Base-by-base conservation (phyloP, 2,797 vertebrate genomes). In the Cercopithecus petaurista region DNA sequence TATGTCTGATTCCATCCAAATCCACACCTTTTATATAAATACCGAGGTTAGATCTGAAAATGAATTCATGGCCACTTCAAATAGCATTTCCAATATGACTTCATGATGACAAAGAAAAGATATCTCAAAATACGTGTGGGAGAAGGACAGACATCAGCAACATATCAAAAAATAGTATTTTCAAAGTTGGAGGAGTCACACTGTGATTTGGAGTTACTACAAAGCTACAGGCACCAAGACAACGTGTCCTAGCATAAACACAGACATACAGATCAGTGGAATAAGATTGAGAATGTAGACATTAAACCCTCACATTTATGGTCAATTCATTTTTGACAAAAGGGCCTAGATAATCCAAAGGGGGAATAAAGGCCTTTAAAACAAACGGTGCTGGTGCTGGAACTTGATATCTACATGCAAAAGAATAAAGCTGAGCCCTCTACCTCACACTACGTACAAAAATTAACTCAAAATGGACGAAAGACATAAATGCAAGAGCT, bases 91-190 rank as follows among this genome's bases (percentile, higher is more conserved):
- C 48, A 86, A n/a, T 13, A 33, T 14, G 72, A 96, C 41, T 70
- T 93, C 39, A 92, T 22, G 21, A 64, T 30, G 81, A 76, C 33
- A 77, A 22, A 97, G 64, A 94, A 92, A 92, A 93, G 8, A 41
- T 24, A 12, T 14, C 79, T 64, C 59, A 76, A 75, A 94, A 81
- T 30, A 64, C 4, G 5, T 46, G 17, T 30, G 15, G 26, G 10
- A 72, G 21, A 76, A 73, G 26, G 48, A 21, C 57, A 0, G 46
- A 64, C n/a, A 79, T 52, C 36, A 90, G 59, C 17, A 50, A 28
- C 57, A 50, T 22, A 81, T 33, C 26, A 30, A n/a, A 81, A 90
- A 86, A 55, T 17, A 86, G 48, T 48, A 15, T 79, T 92, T 72
- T 39, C 41, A 48, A 87, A 92, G n/a, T 39, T 52, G 41, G 48